phyloP scores from a whole-genome alignment of 2,797 vertebrate genomes.

The Meriones psammophilus region DNA sequence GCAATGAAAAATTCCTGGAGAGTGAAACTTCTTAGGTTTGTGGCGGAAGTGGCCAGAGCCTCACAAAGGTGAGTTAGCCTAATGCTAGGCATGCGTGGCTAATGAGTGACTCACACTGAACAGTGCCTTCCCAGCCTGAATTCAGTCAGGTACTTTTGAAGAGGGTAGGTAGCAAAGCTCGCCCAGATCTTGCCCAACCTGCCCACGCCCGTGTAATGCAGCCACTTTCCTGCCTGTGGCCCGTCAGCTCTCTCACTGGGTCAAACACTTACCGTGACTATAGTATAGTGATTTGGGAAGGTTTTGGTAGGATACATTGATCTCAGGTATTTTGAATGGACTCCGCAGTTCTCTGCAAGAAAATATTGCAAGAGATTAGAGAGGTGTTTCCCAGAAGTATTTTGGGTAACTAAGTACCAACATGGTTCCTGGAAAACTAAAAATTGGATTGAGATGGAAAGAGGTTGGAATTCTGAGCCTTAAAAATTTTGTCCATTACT shows the following conservation, averaged over 20 bases:
- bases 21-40: not conserved
- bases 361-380: constrained; percentile 74
- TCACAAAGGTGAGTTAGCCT: constrained; percentile 1
- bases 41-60: not conserved
- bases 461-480: constrained; percentile 15
- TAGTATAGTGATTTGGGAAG: constrained; percentile 91
- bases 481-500: not conserved
- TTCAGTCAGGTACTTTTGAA: not conserved
- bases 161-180: not conserved
- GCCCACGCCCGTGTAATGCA: not conserved
- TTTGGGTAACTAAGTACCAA: constrained; percentile 22
- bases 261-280: constrained; percentile 90
- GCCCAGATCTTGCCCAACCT: not conserved
- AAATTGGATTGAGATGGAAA: not conserved
- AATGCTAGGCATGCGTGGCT: not conserved
- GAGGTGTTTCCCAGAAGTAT: not conserved
- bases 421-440: not conserved
- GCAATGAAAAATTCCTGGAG: not conserved
- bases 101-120: not conserved
- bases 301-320: constrained; percentile 91
- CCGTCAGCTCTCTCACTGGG: not conserved
- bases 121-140: not conserved
- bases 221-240: not conserved
- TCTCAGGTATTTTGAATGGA: constrained; percentile 91
- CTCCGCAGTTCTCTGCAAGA: constrained; percentile 90